Evolutionary conservation across 2,888 invertebrate genomes (phyloP), one percentile per base, ranked within the genome.

Genomic region (Himalopsyche tibetana): DNA sequence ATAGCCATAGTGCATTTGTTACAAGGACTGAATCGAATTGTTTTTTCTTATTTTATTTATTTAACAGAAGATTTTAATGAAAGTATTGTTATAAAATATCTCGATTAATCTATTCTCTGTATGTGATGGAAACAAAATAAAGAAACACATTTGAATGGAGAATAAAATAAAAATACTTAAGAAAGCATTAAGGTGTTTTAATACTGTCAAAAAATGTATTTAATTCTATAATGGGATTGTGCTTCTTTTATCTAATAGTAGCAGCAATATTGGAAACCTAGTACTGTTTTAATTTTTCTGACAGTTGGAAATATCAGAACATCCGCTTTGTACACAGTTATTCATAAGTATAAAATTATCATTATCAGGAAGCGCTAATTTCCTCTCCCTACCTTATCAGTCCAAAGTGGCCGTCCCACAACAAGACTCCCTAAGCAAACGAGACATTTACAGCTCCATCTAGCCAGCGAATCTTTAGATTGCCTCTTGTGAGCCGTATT

Each of bases 131-230:
- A 38, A 74, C 74, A 38, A 74, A 74, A 36, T 36, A 38, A 74
- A 28, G 36, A 74, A 74, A 38, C 74, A 74, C 36, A 74, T 74
- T 11, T 5, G 38, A 74, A 74, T 74, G 74, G 74, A 74, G 38
- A 36, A 74, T 74, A 74, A 28, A 74, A 74, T 74, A 74, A 74
- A 74, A 74, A 74, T 74, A 74, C 38, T 74, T 74, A 74, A 74
- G 74, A 74, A 74, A 36, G 19, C 28, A 63, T 19, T 5, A 63
- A 3, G 11, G n/a, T 63, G 63, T 63, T 63, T n/a, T 8, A 2
- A 12, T 63, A 63, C 28, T 63, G 63, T 51, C 4, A 51, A 51
- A 3, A 51, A 5, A 6, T 51, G 3, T 51, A 9, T 51, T 51
- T 51, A 4, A 51, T 51, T 51, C 45, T 51, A 51, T 42, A 5